Percentiles rank a stretch among this genome's conserved stretches.
Conservation (phyloP, 2,113 vertebrate species). For the crab-eating macaque (Macaca fascicularis) region DNA sequence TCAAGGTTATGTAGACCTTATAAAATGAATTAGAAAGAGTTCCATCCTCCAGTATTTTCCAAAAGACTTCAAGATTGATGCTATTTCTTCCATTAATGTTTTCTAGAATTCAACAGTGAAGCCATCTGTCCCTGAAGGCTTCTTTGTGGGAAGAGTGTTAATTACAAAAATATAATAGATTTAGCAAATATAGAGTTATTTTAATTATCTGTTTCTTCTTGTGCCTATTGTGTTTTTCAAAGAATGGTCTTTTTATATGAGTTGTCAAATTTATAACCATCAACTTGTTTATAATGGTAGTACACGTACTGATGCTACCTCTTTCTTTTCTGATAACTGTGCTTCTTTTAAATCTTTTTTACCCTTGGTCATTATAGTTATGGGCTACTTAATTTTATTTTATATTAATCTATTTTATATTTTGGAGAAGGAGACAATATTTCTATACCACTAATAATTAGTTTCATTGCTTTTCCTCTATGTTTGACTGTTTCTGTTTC, state of each 20-base stretch:
- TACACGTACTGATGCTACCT: not conserved
- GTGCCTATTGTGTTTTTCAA: not conserved
- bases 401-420: not conserved
- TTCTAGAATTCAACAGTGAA: slow-evolving; percentile 39
- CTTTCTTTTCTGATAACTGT: not conserved
- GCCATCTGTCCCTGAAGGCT: slow-evolving; percentile 9
- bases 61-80: not conserved
- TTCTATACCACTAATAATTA: not conserved
- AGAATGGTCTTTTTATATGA: not conserved
- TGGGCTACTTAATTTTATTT: not conserved
- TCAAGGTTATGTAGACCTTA: not conserved
- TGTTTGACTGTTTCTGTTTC: not conserved
- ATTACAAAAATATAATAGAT: slow-evolving; percentile 20
- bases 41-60: slow-evolving; percentile 28
- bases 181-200: slow-evolving; percentile 11
- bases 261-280: not conserved
- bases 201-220: not conserved
- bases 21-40: not conserved
- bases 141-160: slow-evolving; percentile 18
- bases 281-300: not conserved
- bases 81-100: slow-evolving; percentile 1
- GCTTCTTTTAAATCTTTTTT: not conserved
- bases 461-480: not conserved
- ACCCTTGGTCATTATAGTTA: not conserved
- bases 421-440: not conserved